Evolutionary conservation across 2,113 vertebrate species (phyloP).

Genomic region (Rhineura floridana): DNA sequence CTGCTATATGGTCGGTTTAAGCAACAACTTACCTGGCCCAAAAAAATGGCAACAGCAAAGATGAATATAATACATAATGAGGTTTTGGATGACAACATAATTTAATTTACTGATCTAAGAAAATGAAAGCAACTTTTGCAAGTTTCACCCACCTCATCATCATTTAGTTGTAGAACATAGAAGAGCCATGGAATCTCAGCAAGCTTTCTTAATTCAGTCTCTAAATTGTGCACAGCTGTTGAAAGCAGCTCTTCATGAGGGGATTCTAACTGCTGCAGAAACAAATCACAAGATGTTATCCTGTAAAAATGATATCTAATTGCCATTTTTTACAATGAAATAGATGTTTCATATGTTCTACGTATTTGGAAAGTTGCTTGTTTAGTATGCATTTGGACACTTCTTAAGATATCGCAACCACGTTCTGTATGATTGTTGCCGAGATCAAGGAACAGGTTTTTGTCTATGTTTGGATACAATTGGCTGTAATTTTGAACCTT

Average conservation of each 20-base stretch:
- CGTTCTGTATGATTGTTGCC: too few relatives aligned
- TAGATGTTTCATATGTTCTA: neutral
- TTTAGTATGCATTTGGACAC: too few relatives aligned
- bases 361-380: too few relatives aligned
- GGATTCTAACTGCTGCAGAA: constrained; percentile 88
- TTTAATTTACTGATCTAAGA: neutral
- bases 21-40: neutral
- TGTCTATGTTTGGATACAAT: too few relatives aligned
- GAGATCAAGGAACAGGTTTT: too few relatives aligned
- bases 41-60: neutral
- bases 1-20: neutral
- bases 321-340: neutral
- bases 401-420: too few relatives aligned
- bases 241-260: constrained; percentile 93
- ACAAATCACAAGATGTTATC: constrained; percentile 8
- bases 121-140: neutral
- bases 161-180: constrained; percentile 91
- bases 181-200: constrained; percentile 95
- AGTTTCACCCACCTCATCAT: constrained; percentile 86
- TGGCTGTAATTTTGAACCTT: too few relatives aligned
- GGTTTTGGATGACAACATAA: neutral
- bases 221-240: constrained; percentile 87
- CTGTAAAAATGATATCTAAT: neutral
- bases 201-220: constrained; percentile 89
- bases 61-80: neutral